Evolutionary conservation across 2,888 invertebrate species (phyloP).

Genomic region (Neria commutata): DNA sequence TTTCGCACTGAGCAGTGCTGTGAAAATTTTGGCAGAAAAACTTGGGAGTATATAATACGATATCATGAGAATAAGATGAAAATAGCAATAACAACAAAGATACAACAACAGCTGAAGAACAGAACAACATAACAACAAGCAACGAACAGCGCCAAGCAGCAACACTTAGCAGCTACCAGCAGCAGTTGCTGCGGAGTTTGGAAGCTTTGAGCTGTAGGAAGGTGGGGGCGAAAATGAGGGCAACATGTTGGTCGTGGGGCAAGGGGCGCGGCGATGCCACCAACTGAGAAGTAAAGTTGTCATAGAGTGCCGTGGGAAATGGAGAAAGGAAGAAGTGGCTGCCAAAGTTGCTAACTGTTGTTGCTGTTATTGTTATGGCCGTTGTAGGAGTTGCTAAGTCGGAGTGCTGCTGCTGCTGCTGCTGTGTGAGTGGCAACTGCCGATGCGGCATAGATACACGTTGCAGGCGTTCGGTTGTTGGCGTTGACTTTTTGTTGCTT

Average conservation of each 20-base stretch:
- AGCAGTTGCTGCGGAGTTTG: not conserved
- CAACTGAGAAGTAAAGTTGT: no score
- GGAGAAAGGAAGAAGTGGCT: not conserved
- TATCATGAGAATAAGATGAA: not conserved
- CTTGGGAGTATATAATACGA: not conserved
- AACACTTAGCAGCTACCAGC: no score
- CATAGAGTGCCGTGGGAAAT: no score
- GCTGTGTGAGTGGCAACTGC: not conserved
- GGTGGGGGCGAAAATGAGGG: not conserved
- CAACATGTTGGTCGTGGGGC: not conserved
- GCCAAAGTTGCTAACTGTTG: no score
- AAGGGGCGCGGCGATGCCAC: not conserved
- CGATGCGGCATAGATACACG: not conserved
- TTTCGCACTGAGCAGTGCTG: not conserved
- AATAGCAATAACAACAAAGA: not conserved
- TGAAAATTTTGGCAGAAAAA: conserved; percentile 2
- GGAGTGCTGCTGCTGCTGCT: not conserved
- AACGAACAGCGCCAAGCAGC: not conserved
- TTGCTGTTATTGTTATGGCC: no score
- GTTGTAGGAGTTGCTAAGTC: no score
- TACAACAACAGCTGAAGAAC: not conserved
- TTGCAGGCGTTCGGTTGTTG: no score
- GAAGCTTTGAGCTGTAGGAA: not conserved
- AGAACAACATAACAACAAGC: not conserved
- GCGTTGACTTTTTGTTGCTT: not conserved